Percentiles rank a stretch among this genome's conserved stretches.
These are phyloP conservation scores for Germaria angustata DNA, from an alignment of 2,888 invertebrate genomes.

Conservation along the genomic window DNA sequence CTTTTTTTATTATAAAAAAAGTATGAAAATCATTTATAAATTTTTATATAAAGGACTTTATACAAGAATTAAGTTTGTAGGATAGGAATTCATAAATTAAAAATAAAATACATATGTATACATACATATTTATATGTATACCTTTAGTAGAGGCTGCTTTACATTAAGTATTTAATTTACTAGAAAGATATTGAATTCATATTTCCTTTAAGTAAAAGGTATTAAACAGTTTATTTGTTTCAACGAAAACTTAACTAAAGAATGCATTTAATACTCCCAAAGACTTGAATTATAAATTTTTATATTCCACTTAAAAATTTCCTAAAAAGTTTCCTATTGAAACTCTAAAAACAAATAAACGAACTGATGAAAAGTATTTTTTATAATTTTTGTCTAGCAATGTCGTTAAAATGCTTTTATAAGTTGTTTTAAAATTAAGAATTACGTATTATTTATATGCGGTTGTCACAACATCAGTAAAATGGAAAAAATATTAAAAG, in stretches of 20 bases:
- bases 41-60: constrained; percentile 1
- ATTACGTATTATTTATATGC: no score
- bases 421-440: no score
- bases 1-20: not conserved
- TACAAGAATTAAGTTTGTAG: not conserved
- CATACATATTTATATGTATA: not conserved
- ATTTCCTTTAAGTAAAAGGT: constrained; percentile 1
- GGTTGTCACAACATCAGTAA: no score
- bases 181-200: constrained; percentile 26
- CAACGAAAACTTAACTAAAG: constrained; percentile 28
- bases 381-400: not conserved
- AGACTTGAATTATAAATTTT: constrained; percentile 59
- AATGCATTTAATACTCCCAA: constrained; percentile 62
- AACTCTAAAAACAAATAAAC: constrained; percentile 51
- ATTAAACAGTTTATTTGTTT: constrained; percentile 10
- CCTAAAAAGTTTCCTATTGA: constrained; percentile 56
- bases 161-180: constrained; percentile 39
- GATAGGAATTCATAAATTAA: not conserved
- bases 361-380: constrained; percentile 2
- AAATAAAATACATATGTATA: not conserved
- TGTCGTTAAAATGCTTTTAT: constrained; percentile 10
- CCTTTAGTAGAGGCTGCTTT: constrained; percentile 66
- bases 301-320: constrained; percentile 45
- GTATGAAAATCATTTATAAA: not conserved
- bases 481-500: no score